Conservation (phyloP, 2,888 invertebrate species). For the Lasioglossum figueresi region DNA sequence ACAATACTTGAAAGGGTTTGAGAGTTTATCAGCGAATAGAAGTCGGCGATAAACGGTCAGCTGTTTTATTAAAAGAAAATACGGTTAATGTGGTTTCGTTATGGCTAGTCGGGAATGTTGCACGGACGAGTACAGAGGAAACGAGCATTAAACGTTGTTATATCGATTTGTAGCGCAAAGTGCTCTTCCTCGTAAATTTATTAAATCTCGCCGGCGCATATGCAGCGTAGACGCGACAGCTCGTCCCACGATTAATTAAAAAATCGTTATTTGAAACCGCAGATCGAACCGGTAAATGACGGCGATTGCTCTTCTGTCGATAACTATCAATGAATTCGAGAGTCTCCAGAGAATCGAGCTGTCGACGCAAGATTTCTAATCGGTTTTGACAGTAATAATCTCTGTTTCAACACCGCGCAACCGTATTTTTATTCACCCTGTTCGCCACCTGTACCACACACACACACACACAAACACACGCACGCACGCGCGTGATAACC, state of each 20-base stretch:
- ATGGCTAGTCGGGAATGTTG: neutral
- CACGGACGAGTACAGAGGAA: neutral
- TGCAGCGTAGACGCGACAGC: conserved; percentile 39
- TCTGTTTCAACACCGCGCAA: neutral
- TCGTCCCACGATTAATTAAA: conserved; percentile 69
- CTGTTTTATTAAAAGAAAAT: neutral
- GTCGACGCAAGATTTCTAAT: neutral
- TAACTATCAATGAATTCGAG: conserved; percentile 28
- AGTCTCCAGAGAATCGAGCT: neutral
- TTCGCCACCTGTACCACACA: neutral
- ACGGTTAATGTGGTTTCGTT: neutral
- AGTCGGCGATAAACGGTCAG: neutral
- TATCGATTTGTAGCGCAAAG: conserved; percentile 25
- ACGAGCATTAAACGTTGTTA: conserved; percentile 17
- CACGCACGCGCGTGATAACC: neutral
- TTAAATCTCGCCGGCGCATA: conserved; percentile 37
- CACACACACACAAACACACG: neutral
- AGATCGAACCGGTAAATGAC: conserved; percentile 67
- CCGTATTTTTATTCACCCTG: neutral
- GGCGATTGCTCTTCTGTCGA: conserved; percentile 16
- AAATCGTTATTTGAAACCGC: conserved; percentile 65
- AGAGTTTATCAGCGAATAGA: neutral
- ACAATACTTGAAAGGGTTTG: neutral
- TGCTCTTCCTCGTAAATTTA: conserved; percentile 54
- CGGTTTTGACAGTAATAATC: neutral